phyloP scores from a whole-genome alignment of 2,888 invertebrate genomes.

The Hesperia comma region DNA sequence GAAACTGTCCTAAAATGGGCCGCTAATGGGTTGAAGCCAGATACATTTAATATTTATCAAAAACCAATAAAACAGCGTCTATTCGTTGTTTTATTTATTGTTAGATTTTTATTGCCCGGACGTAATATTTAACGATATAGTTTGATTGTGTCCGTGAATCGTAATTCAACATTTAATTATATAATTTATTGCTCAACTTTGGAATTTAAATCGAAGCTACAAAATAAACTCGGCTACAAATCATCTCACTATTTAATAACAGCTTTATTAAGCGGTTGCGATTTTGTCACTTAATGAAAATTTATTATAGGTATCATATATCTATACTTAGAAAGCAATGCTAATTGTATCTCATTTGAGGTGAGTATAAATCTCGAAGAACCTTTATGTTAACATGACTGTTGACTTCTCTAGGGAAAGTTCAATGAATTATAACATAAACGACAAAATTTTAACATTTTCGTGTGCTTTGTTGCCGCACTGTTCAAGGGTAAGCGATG shows the following conservation, averaged over 20 bases:
- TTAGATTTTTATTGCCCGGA: constrained; percentile 21
- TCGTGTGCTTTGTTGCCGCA: constrained; percentile 19
- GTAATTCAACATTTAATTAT: constrained; percentile 21
- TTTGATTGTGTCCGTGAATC: constrained; percentile 31
- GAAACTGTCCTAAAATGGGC: constrained; percentile 2
- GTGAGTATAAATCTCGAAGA: constrained; percentile 32
- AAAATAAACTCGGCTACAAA: constrained; percentile 9
- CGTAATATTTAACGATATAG: constrained; percentile 32
- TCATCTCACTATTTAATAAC: background rate
- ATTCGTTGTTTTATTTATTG: constrained; percentile 31
- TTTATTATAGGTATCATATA: constrained; percentile 20
- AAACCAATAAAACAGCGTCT: constrained; percentile 23
- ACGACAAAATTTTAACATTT: constrained; percentile 32
- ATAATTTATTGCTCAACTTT: constrained; percentile 8
- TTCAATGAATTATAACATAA: constrained; percentile 35
- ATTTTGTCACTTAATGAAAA: constrained; percentile 21
- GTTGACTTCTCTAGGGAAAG: constrained; percentile 36
- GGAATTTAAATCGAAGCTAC: constrained; percentile 16
- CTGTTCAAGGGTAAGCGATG: background rate
- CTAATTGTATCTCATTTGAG: constrained; percentile 37
- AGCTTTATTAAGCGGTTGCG: constrained; percentile 3
- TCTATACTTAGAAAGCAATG: constrained; percentile 36
- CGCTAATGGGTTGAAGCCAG: background rate
- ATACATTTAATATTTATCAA: constrained; percentile 16
- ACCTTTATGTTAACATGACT: constrained; percentile 35